These are phyloP conservation scores for Pyralis farinalis DNA, from an alignment of 2,888 invertebrate species.

Conservation along the genomic window DNA sequence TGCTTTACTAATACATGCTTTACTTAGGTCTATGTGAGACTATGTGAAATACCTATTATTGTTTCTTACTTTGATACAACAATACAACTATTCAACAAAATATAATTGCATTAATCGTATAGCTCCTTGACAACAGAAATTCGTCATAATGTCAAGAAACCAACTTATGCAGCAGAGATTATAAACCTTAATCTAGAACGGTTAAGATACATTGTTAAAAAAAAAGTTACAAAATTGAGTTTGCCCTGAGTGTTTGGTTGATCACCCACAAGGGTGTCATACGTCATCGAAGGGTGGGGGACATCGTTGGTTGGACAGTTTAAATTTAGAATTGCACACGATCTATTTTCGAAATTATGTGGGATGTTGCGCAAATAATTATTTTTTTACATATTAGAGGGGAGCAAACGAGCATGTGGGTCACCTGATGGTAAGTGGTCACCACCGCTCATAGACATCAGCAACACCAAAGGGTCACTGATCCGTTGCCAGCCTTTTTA, in stretches of 20 bases:
- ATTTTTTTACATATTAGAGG: no score
- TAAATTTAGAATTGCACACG: conserved; percentile 58
- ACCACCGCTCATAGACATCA: no score
- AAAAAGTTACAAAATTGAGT: conserved; percentile 9
- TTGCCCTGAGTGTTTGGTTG: conserved; percentile 32
- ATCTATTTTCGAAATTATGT: conserved; percentile 53
- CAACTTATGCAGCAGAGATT: neutral
- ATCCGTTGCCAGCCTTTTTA: no score
- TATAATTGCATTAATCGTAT: conserved; percentile 40
- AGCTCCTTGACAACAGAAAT: conserved; percentile 38
- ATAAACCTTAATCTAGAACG: neutral
- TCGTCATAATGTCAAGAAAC: conserved; percentile 34
- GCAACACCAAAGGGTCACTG: no score
- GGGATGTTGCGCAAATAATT: conserved; percentile 7
- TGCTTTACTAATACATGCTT: no score
- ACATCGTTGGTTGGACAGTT: conserved; percentile 57
- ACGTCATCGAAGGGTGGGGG: conserved; percentile 51
- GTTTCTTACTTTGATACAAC: no score
- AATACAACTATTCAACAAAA: conserved; percentile 37
- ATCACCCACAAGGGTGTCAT: conserved; percentile 67
- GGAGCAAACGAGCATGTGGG: no score
- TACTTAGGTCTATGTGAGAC: no score
- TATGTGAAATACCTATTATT: no score
- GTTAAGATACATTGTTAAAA: conserved; percentile 8
- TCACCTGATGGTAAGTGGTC: no score